Evolutionary conservation across 37 sponge, comb jelly and placozoan genomes (phyloP).

Genomic region (Bolinopsis microptera): DNA sequence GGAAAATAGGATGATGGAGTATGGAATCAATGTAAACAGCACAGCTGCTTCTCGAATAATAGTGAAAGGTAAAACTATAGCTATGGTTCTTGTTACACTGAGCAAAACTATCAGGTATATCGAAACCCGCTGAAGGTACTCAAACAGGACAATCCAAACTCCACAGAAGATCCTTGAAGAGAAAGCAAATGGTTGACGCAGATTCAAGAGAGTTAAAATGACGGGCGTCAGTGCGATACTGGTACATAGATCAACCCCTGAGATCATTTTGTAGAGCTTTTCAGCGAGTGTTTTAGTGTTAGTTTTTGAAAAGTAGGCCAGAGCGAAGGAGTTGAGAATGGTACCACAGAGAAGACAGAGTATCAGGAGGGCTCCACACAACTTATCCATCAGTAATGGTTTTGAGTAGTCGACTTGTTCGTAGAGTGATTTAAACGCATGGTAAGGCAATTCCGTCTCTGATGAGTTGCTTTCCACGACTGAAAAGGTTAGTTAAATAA

Average conservation of each 20-base stretch:
- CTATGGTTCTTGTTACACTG: neutral
- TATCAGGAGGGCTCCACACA: neutral
- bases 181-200: neutral
- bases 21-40: neutral
- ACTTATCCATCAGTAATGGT: neutral
- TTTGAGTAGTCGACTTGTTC: neutral
- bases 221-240: neutral
- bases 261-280: neutral
- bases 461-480: too few relatives aligned
- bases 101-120: neutral
- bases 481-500: too few relatives aligned
- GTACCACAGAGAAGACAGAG: neutral
- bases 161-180: neutral
- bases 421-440: neutral
- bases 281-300: neutral
- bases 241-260: neutral
- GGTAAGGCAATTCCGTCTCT: too few relatives aligned
- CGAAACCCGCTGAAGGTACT: neutral
- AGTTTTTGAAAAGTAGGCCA: neutral
- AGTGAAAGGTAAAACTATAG: neutral
- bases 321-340: neutral
- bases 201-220: neutral
- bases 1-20: neutral
- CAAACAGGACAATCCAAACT: neutral
- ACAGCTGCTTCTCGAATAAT: neutral